Percentiles rank a stretch among this genome's conserved stretches.
Evolutionary conservation across 2,888 invertebrate species (phyloP).

Genomic region (Acrobasis repandana): DNA sequence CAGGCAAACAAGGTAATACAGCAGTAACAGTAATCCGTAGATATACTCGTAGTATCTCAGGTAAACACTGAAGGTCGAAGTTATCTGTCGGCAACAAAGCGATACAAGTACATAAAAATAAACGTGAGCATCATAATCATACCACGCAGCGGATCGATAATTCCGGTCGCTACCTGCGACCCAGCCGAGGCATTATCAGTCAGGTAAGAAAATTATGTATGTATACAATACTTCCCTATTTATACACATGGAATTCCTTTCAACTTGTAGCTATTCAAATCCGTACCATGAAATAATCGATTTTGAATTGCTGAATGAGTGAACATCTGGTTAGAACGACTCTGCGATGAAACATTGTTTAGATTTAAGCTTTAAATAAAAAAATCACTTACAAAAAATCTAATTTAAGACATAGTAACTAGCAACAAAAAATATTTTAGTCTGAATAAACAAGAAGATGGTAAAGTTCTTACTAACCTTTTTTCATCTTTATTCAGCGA

Average conservation of each 20-base stretch:
- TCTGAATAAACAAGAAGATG: background rate
- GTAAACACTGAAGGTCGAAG: background rate
- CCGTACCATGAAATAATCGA: slow-evolving; percentile 39
- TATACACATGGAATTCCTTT: slow-evolving; percentile 46
- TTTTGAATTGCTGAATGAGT: slow-evolving; percentile 40
- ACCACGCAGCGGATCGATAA: slow-evolving; percentile 54
- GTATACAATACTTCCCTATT: slow-evolving; percentile 41
- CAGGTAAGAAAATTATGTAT: slow-evolving; percentile 67
- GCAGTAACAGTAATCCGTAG: no score
- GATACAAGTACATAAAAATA: slow-evolving; percentile 27
- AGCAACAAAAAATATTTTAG: background rate
- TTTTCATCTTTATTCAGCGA: no score
- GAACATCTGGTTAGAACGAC: slow-evolving; percentile 45
- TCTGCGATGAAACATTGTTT: slow-evolving; percentile 25
- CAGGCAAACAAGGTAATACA: no score
- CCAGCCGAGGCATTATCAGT: slow-evolving; percentile 59
- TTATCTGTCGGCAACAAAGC: slow-evolving; percentile 4
- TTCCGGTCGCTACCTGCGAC: slow-evolving; percentile 69
- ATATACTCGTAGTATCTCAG: background rate
- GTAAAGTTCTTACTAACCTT: no score
- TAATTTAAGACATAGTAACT: background rate
- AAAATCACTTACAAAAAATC: slow-evolving; percentile 1
- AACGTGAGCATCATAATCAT: slow-evolving; percentile 43
- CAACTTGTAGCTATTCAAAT: slow-evolving; percentile 44
- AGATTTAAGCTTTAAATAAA: background rate